These are phyloP conservation scores for Porites lutea DNA, from an alignment of 64 coral and sea anemone species.

Conservation along the genomic window DNA sequence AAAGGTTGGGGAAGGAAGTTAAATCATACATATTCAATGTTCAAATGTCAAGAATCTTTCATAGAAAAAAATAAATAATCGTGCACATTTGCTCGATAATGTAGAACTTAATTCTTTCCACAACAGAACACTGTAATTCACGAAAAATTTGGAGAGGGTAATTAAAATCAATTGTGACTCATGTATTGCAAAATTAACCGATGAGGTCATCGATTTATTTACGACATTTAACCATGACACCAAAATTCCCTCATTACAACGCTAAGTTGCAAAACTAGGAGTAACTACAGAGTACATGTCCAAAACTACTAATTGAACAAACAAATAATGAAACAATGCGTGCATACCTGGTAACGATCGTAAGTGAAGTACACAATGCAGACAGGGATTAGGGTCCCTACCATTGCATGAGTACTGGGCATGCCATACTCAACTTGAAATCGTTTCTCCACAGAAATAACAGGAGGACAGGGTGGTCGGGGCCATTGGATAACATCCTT, in stretches of 20 bases:
- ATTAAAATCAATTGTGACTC: no score
- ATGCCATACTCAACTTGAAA: constrained; percentile 88
- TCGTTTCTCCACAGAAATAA: constrained; percentile 85
- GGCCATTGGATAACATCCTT: constrained; percentile 95
- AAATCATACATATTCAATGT: no score
- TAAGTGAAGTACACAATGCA: constrained; percentile 89
- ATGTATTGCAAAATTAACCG: background rate
- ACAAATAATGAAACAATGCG: background rate
- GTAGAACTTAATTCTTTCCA: no score
- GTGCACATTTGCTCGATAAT: no score
- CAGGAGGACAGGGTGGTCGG: constrained; percentile 74
- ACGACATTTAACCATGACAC: background rate
- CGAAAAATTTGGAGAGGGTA: no score
- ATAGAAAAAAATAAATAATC: no score
- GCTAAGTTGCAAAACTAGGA: background rate
- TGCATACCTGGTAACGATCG: constrained; percentile 94
- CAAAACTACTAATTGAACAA: background rate
- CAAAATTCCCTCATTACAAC: no score
- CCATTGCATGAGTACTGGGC: constrained; percentile 93
- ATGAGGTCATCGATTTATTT: background rate
- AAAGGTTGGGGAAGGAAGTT: no score
- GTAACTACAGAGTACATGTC: background rate
- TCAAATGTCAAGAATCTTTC: no score
- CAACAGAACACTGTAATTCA: no score
- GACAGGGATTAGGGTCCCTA: constrained; percentile 86